Evolutionary conservation across 1,140 invertebrate species (phyloP).

Genomic region (Zophobas atratus): DNA sequence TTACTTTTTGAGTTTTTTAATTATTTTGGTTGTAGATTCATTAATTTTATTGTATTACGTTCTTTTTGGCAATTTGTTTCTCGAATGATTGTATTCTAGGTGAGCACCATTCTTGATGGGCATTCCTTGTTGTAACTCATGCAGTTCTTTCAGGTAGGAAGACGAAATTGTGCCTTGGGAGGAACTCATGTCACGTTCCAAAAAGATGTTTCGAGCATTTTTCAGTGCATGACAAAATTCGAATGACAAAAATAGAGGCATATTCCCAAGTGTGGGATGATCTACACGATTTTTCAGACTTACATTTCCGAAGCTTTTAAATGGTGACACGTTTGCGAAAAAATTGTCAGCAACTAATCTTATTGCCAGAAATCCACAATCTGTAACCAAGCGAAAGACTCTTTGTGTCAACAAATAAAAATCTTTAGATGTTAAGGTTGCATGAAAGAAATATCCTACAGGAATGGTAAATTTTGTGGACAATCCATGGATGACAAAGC

Average conservation of each 20-base stretch:
- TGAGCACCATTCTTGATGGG: background rate
- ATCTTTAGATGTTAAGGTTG: background rate
- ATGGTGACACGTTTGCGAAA: background rate
- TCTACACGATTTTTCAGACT: background rate
- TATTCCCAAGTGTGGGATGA: background rate
- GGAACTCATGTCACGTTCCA: constrained; percentile 16
- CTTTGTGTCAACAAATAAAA: constrained; percentile 11
- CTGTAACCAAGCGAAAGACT: constrained; percentile 1
- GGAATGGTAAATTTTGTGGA: constrained; percentile 8
- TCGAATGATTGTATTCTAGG: no score
- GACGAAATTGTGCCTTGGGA: constrained; percentile 19
- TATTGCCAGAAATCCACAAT: constrained; percentile 23
- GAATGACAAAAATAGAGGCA: constrained; percentile 13
- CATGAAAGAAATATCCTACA: constrained; percentile 6
- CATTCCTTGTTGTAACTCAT: background rate
- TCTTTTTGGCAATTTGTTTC: no score
- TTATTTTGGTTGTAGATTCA: no score
- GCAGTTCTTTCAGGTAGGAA: background rate
- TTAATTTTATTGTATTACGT: no score
- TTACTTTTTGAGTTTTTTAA: no score
- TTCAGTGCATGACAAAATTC: constrained; percentile 17
- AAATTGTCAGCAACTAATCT: constrained; percentile 7
- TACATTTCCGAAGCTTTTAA: constrained; percentile 14
- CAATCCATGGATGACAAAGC: constrained; percentile 9
- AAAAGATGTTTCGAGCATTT: constrained; percentile 28